These are phyloP conservation scores for Enteromius fasciolatus DNA, from an alignment of 2,797 vertebrate genomes.

Conservation along the genomic window DNA sequence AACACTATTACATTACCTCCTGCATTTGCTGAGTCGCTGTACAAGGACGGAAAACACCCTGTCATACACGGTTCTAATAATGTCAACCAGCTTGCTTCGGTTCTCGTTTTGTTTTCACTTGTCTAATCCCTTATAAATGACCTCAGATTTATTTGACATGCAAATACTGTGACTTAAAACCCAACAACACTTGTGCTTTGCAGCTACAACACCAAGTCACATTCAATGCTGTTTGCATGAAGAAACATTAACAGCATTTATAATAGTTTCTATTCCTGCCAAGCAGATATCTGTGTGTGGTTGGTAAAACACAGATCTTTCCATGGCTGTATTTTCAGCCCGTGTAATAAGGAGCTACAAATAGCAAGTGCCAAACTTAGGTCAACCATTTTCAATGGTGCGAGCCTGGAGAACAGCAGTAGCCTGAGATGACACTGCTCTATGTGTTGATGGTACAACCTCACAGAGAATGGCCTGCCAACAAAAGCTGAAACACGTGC, in stretches of 20 bases:
- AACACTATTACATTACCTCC: conserved; percentile 22
- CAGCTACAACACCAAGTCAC: background rate
- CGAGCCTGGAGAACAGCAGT: conserved; percentile 8
- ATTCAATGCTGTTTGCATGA: background rate
- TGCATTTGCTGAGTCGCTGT: conserved; percentile 23
- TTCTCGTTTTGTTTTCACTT: background rate
- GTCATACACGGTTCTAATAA: conserved; percentile 15
- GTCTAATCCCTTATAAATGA: background rate
- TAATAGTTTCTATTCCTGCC: background rate
- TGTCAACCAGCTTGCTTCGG: background rate
- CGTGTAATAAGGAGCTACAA: conserved; percentile 33
- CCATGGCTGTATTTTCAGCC: conserved; percentile 29
- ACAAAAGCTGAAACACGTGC: background rate
- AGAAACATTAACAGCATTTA: background rate
- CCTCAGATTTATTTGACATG: background rate
- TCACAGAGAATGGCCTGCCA: background rate
- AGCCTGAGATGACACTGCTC: conserved; percentile 22
- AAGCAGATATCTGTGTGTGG: conserved; percentile 18
- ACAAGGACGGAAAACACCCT: conserved; percentile 1
- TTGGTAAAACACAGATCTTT: conserved; percentile 27
- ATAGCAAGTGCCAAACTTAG: conserved; percentile 43
- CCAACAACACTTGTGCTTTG: background rate
- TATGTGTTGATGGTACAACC: background rate
- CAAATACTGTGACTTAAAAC: background rate
- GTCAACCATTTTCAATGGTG: conserved; percentile 34